phyloP scores from a whole-genome alignment of 2,888 invertebrate genomes.

The Drosophila neoperkinsi region DNA sequence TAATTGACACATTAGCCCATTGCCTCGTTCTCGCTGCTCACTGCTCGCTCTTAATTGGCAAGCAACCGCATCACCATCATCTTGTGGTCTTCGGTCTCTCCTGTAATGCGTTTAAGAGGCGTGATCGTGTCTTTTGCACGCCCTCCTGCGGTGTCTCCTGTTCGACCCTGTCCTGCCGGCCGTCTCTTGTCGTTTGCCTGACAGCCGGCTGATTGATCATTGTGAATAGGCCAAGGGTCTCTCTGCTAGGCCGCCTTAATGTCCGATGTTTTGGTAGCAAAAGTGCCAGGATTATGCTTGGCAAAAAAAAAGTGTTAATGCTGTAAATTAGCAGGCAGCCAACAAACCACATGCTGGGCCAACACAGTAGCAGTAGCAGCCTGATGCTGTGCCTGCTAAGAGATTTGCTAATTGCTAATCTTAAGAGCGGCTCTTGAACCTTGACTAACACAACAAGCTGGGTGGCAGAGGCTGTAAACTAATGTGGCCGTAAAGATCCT shows the following conservation, averaged over 20 bases:
- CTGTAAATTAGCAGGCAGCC: conserved; percentile 51
- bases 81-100: conserved; percentile 38
- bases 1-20: conserved; percentile 80
- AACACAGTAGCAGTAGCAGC: conserved; percentile 33
- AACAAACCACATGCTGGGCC: conserved; percentile 66
- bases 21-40: conserved; percentile 53
- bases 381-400: conserved; percentile 23
- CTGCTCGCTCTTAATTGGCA: conserved; percentile 26
- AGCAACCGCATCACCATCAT: conserved; percentile 32
- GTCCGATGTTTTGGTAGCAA: conserved; percentile 69
- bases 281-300: conserved; percentile 63
- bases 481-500: background rate
- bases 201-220: conserved; percentile 75
- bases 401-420: conserved; percentile 69
- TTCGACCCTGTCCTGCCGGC: conserved; percentile 17
- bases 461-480: background rate
- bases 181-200: conserved; percentile 37
- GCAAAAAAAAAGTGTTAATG: conserved; percentile 56
- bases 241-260: conserved; percentile 27
- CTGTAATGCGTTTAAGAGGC: conserved; percentile 75
- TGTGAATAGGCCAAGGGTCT: conserved; percentile 53
- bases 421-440: conserved; percentile 7
- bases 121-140: conserved; percentile 80
- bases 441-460: background rate
- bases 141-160: conserved; percentile 70